phyloP scores from a whole-genome alignment of 2,888 invertebrate species.

The Idaea aversata region DNA sequence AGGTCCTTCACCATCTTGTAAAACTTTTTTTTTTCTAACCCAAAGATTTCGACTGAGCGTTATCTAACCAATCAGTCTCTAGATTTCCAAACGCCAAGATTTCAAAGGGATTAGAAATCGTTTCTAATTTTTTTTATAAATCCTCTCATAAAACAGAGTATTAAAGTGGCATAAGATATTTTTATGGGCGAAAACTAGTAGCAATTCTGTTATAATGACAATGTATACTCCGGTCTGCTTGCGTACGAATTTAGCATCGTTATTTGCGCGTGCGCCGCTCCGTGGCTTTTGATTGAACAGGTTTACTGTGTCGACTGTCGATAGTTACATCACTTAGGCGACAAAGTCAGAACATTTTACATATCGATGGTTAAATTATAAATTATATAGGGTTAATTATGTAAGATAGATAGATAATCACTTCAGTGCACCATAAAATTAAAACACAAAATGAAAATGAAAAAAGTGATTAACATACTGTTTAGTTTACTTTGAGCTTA shows the following conservation, averaged over 20 bases:
- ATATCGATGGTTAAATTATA: no score
- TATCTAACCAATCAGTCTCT: no score
- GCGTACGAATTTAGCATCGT: conserved; percentile 66
- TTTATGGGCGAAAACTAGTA: conserved; percentile 58
- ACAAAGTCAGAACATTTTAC: no score
- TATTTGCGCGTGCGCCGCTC: conserved; percentile 52
- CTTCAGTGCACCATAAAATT: no score
- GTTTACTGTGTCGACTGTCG: background rate
- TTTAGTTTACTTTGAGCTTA: no score
- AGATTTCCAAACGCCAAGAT: background rate
- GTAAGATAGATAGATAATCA: no score
- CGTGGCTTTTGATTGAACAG: background rate
- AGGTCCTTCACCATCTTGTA: no score
- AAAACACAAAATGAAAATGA: no score
- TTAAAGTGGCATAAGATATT: conserved; percentile 45
- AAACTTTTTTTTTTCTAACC: no score
- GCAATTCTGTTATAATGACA: conserved; percentile 54
- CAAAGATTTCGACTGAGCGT: no score
- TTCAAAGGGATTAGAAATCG: background rate
- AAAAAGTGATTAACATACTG: no score
- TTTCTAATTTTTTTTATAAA: background rate
- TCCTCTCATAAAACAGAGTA: conserved; percentile 20
- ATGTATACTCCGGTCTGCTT: conserved; percentile 66
- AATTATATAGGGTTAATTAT: no score
- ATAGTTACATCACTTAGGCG: conserved; percentile 1